Evolutionary conservation across 2,888 invertebrate species (phyloP).

Genomic region (Rhamnusium bicolor): DNA sequence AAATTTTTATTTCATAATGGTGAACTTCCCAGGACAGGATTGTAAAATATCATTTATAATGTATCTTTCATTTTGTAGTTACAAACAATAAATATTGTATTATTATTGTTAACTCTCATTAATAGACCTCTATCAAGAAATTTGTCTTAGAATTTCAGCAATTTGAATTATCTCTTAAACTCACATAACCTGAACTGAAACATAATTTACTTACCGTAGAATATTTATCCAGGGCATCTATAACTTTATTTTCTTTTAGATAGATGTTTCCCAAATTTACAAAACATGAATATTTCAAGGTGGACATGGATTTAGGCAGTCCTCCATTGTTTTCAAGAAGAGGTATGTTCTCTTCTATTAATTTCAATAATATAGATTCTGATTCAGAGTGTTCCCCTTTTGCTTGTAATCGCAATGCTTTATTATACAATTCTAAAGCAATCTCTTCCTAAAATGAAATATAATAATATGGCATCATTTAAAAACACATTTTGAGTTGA

Average conservation of each 20-base stretch:
- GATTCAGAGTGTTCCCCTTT: conserved; percentile 80
- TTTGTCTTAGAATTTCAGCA: too few relatives aligned
- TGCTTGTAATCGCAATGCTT: conserved; percentile 81
- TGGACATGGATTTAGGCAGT: conserved; percentile 76
- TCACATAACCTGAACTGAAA: too few relatives aligned
- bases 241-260: conserved; percentile 74
- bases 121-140: too few relatives aligned
- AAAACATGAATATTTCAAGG: conserved; percentile 87
- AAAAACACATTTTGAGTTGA: too few relatives aligned
- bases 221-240: conserved; percentile 81
- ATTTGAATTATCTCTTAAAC: too few relatives aligned
- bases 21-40: too few relatives aligned
- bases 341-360: conserved; percentile 76
- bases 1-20: too few relatives aligned
- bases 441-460: conserved; percentile 79
- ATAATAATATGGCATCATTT: too few relatives aligned
- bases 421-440: conserved; percentile 84
- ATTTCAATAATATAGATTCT: conserved; percentile 78
- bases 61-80: too few relatives aligned
- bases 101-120: too few relatives aligned
- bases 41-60: too few relatives aligned
- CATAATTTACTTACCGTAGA: conserved; percentile 74
- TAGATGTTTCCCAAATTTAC: conserved; percentile 86
- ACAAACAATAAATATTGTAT: too few relatives aligned
- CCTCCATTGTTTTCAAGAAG: conserved; percentile 73